Evolutionary conservation across 2,888 invertebrate species (phyloP), one percentile per base, ranked within the genome.

Genomic region (Hirtodrosophila cameraria): DNA sequence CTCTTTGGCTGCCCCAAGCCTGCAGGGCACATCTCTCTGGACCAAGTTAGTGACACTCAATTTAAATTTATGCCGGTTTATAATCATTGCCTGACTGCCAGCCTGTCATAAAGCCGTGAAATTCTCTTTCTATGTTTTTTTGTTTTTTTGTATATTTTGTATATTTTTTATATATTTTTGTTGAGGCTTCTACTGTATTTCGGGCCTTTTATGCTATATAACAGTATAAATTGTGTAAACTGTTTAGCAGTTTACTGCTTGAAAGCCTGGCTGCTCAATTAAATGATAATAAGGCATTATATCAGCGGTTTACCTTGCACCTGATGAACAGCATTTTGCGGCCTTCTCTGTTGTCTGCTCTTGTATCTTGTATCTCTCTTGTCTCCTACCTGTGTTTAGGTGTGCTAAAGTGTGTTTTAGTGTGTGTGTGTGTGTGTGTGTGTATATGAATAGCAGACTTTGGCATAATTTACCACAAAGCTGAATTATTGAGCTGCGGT

Each of bases 11-110:
- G 20, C 33, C 36, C 48, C n/a, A n/a, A n/a, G 52, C 33, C 55
- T 53, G 36, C 71, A 27, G 48, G 67, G 71, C 62, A 52, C 55
- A 49, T 31, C 61, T 58, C 45, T 54, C 45, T 54, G 59, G 45
- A 23, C 50, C 76, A 71, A 77, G 75, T 76, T 76, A 69, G 77
- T 77, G 77, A 77, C 77, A 77, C 77, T 77, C 77, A 77, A 77
- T 77, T 77, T 77, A 77, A 77, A 77, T 77, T 77, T 77, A 77
- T 77, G 77, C 77, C 77, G 72, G 75, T 72, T 77, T 75, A 75
- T 77, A 77, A 77, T 76, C 74, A 77, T 76, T 76, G 76, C 61
- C 73, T 57, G 73, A 57, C 61, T 28, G 18, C 20, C 38, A 38
- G 38, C 20, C 61, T 69, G 65, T 72, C 69, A 66, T 69, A 70